These are phyloP conservation scores for Platysteira castanea DNA, from an alignment of 2,113 vertebrate species.

Conservation along the genomic window DNA sequence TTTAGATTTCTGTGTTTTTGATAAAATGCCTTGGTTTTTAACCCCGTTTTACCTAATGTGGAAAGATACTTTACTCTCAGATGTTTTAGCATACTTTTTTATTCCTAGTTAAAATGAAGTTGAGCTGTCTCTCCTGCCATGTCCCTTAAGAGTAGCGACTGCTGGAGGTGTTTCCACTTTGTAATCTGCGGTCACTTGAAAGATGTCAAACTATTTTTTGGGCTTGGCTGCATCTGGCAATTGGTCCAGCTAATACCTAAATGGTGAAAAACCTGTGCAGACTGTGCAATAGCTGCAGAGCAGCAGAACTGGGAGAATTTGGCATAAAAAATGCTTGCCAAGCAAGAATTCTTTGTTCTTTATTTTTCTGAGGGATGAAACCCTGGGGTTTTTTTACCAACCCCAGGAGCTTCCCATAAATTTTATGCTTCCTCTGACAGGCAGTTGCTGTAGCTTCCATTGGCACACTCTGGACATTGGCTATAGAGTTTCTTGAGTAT, in stretches of 20 bases:
- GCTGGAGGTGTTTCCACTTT: background rate
- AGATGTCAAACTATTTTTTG: background rate
- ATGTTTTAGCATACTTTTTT: background rate
- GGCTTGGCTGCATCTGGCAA: background rate
- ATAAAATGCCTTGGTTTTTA: background rate
- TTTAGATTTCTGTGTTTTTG: background rate
- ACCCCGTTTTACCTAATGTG: background rate
- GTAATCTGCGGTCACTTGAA: background rate
- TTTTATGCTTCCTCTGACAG: background rate
- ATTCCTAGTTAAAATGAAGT: background rate
- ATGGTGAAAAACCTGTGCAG: background rate
- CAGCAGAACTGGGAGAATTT: background rate
- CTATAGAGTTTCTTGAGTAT: background rate
- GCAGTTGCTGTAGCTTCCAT: background rate
- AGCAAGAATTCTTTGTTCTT: background rate
- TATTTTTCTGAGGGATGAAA: background rate
- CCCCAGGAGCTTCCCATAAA: background rate
- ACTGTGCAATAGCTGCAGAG: background rate
- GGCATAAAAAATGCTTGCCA: background rate
- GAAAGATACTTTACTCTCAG: background rate
- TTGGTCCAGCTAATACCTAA: background rate
- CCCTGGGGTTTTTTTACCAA: fast-evolving
- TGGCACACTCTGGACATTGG: background rate
- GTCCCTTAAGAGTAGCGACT: background rate
- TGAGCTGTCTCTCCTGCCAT: background rate